Evolutionary conservation across 2,797 vertebrate species (phyloP), one percentile per base, ranked within the genome.

Genomic region (Anomalospiza imberbis): DNA sequence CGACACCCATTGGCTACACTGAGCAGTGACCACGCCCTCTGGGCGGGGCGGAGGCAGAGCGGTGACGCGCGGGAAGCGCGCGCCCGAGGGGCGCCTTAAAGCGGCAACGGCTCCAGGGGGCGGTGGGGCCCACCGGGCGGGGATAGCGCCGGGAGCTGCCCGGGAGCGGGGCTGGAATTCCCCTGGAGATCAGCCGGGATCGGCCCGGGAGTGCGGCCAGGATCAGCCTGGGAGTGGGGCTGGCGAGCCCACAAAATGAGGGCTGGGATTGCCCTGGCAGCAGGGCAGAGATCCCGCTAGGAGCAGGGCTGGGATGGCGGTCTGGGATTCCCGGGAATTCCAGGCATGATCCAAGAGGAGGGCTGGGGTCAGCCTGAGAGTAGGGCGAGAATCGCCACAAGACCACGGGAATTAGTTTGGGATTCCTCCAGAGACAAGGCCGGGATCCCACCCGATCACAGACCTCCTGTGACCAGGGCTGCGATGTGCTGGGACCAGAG

Each of bases 11-110:
- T 94, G 92, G 94, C 24, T 58, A 29, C 0, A 0, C 2, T 47
- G 4, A 0, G 0, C 0, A 0, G 1, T 8, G 29, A 11, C 7
- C 18, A 7, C 85, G 58, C 85, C 72, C 5, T 4, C 0, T 6
- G 5, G 17, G 50, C 10, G 50, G 29, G 5, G 40, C 36, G 36
- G 6, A 26, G 17, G 12, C 34, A 3, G 34, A 28, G 34, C 57
- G 34, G 57, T 13, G 34, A 38, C 57, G 57, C 57, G 34, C 34
- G 25, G 34, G 34, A 26, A 58, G 34, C 57, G 57, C 57, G 57
- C 24, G 34, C 57, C 57, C 34, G 34, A 13, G 17, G 7, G 25
- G 12, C 8, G 17, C 34, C 34, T 60, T 60, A 60, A 60, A 60
- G 57, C 57, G 34, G 57, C 57, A 60, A 60, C 34, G 34, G 57